Evolutionary conservation across 2,797 vertebrate species (phyloP).

Genomic region (Hemibagrus guttatus): DNA sequence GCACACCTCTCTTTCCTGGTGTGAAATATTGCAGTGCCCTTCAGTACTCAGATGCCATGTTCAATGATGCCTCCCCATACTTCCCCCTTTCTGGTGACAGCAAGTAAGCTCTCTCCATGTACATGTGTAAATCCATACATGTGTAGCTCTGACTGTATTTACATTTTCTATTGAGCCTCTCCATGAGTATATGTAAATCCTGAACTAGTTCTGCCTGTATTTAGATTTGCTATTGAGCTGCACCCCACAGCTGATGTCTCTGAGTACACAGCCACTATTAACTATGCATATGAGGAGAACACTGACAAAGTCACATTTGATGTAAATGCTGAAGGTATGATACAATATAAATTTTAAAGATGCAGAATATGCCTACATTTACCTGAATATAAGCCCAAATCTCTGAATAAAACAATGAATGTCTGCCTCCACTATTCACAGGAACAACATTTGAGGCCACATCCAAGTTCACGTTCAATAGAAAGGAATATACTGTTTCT

Average conservation of each 20-base stretch:
- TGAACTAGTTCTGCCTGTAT: background rate
- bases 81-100: slow-evolving; percentile 86
- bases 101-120: slow-evolving; percentile 71
- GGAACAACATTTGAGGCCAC: slow-evolving; percentile 79
- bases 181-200: background rate
- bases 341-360: background rate
- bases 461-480: slow-evolving; percentile 81
- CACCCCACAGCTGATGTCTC: slow-evolving; percentile 81
- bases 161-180: slow-evolving; percentile 80
- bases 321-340: slow-evolving; percentile 84
- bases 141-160: background rate
- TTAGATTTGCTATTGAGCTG: slow-evolving; percentile 83
- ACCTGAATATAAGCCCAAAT: no score
- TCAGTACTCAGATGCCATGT: slow-evolving; percentile 75
- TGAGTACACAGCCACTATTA: slow-evolving; percentile 81
- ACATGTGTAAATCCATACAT: no score
- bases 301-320: slow-evolving; percentile 80
- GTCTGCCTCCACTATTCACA: slow-evolving; percentile 60
- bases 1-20: slow-evolving; percentile 79
- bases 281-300: slow-evolving; percentile 76
- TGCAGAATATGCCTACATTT: background rate
- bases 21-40: slow-evolving; percentile 79
- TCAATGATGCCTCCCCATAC: slow-evolving; percentile 75
- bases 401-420: background rate
- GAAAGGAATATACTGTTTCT: slow-evolving; percentile 74